phyloP scores from a whole-genome alignment of 2,113 vertebrate species.

The Rhipidura dahli region DNA sequence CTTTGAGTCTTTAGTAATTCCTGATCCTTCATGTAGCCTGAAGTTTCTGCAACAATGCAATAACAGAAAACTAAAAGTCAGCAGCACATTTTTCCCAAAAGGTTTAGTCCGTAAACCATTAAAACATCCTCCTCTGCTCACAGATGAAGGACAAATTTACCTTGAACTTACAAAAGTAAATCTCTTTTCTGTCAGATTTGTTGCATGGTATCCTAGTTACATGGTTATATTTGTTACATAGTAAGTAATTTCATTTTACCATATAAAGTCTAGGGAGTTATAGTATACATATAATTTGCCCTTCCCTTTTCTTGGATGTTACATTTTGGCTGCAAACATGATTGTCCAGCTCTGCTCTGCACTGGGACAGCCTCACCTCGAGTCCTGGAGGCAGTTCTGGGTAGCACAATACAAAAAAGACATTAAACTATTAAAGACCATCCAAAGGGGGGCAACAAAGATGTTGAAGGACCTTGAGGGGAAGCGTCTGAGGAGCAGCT shows the following conservation, averaged over 20 bases:
- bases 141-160: not conserved
- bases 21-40: not conserved
- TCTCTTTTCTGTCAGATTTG: not conserved
- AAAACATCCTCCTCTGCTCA: not conserved
- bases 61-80: not conserved
- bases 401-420: not conserved
- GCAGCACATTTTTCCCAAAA: not conserved
- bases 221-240: not conserved
- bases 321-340: not conserved
- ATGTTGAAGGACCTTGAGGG: not conserved
- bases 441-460: not conserved
- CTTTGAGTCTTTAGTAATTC: not conserved
- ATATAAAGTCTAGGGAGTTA: not conserved
- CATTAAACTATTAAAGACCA: rapidly evolving
- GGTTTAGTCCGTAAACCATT: not conserved
- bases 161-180: not conserved
- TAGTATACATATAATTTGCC: not conserved
- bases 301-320: not conserved
- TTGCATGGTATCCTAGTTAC: not conserved
- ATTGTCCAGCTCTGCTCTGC: not conserved
- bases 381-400: not conserved
- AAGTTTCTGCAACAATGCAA: not conserved
- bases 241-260: not conserved
- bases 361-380: rapidly evolving
- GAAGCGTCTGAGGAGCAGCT: rapidly evolving